Evolutionary conservation across 2,888 invertebrate genomes (phyloP).

Genomic region (Drosophila eohydei): DNA sequence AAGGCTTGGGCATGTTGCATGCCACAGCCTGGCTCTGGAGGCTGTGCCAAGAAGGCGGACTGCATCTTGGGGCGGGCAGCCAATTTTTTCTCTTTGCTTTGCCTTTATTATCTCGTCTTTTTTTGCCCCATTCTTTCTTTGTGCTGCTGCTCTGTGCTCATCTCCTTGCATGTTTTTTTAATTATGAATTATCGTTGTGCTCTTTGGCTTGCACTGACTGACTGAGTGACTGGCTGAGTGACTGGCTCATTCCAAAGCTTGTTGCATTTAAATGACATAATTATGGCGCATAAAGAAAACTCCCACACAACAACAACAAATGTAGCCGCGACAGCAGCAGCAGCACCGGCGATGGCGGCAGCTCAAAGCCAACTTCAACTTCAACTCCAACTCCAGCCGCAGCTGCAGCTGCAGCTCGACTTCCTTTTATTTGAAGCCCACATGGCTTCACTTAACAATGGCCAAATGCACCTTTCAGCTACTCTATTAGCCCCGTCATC

Average conservation of each 20-base stretch:
- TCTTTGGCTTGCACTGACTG: constrained; percentile 51
- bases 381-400: constrained; percentile 21
- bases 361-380: constrained; percentile 57
- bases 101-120: constrained; percentile 33
- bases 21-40: constrained; percentile 27
- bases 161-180: constrained; percentile 81
- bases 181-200: constrained; percentile 82
- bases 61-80: constrained; percentile 62
- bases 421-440: constrained; percentile 33
- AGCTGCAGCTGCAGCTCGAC: constrained; percentile 19
- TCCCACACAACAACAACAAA: constrained; percentile 63
- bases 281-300: constrained; percentile 78
- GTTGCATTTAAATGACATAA: constrained; percentile 84
- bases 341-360: constrained; percentile 46
- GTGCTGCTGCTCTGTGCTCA: constrained; percentile 35
- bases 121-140: constrained; percentile 20
- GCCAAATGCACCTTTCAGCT: constrained; percentile 28
- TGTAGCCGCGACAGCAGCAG: neutral
- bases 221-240: constrained; percentile 45
- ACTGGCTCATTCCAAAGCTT: constrained; percentile 60
- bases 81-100: constrained; percentile 37
- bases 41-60: constrained; percentile 48
- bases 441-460: constrained; percentile 44
- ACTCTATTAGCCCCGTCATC: constrained; percentile 28
- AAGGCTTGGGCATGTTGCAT: constrained; percentile 6